A percentile compares a stretch with the other conserved stretches of the same genome.
Evolutionary conservation across 1,140 invertebrate species (phyloP).

Genomic region (Matsumurasca onukii): DNA sequence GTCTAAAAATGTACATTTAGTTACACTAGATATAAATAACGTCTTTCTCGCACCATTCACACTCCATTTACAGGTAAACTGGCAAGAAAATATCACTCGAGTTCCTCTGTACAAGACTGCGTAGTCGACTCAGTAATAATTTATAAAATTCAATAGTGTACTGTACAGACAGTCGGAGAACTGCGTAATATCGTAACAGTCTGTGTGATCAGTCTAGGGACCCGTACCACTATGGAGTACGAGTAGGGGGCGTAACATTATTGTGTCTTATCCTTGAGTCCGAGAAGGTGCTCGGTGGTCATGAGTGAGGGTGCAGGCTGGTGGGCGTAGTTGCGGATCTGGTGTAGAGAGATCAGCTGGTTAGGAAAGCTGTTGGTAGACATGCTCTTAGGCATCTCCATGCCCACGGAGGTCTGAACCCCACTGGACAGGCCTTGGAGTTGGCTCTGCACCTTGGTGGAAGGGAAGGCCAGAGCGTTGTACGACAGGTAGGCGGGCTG

Average conservation of each 20-base stretch:
- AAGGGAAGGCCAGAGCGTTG: slow-evolving; percentile 69
- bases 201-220: slow-evolving; percentile 16
- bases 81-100: slow-evolving; percentile 24
- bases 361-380: slow-evolving; percentile 82
- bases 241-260: slow-evolving; percentile 35
- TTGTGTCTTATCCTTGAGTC: slow-evolving; percentile 43
- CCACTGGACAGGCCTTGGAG: slow-evolving; percentile 45
- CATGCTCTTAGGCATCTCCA: slow-evolving; percentile 53
- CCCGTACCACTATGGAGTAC: slow-evolving; percentile 22
- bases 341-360: slow-evolving; percentile 92
- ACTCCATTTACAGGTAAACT: background rate
- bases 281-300: slow-evolving; percentile 44
- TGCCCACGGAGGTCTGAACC: slow-evolving; percentile 41
- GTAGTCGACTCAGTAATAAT: slow-evolving; percentile 9
- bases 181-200: slow-evolving; percentile 15
- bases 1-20: slow-evolving; percentile 16
- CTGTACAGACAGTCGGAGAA: slow-evolving; percentile 7
- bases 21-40: slow-evolving; percentile 14
- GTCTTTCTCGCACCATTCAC: background rate
- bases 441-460: slow-evolving; percentile 46
- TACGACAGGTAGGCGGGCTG: slow-evolving; percentile 81
- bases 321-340: slow-evolving; percentile 95
- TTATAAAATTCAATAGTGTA: slow-evolving; percentile 26
- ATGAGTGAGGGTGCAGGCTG: slow-evolving; percentile 60
- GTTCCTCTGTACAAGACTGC: background rate